phyloP scores from a whole-genome alignment of 2,888 invertebrate genomes.

The Kuschelorhynchus macadamiae region DNA sequence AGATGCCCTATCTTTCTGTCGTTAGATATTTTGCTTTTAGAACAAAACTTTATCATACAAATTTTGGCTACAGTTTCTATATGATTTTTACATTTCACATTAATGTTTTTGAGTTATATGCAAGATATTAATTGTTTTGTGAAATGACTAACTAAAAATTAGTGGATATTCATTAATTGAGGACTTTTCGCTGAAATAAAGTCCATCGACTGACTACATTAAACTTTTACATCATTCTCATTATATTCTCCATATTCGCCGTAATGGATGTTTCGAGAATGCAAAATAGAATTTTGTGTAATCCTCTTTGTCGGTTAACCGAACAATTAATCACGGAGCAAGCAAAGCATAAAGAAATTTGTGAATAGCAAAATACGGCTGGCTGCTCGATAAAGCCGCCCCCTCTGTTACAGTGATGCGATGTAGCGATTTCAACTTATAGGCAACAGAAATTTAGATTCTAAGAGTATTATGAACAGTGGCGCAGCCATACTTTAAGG shows the following conservation, averaged over 20 bases:
- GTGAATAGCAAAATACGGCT: constrained; percentile 52
- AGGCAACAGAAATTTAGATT: background rate
- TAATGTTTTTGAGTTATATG: too few species aligned
- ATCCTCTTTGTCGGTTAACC: constrained; percentile 49
- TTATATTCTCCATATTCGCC: constrained; percentile 37
- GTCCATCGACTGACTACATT: constrained; percentile 8
- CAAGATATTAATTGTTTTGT: too few species aligned
- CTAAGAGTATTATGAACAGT: too few species aligned
- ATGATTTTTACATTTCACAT: too few species aligned
- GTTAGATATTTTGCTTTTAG: too few species aligned
- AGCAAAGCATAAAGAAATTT: constrained; percentile 53
- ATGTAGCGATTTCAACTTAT: background rate
- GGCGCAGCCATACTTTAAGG: too few species aligned
- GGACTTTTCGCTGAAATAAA: too few species aligned
- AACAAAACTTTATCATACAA: too few species aligned
- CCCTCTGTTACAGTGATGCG: constrained; percentile 31
- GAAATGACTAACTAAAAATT: too few species aligned
- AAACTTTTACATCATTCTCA: constrained; percentile 32
- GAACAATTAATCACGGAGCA: constrained; percentile 51
- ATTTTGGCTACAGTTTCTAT: too few species aligned
- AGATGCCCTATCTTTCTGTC: too few species aligned
- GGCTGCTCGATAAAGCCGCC: constrained; percentile 52
- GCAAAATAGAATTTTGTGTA: constrained; percentile 43
- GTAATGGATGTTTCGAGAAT: constrained; percentile 44
- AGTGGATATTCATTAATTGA: too few species aligned